Percentiles rank a stretch among this genome's conserved stretches.
phyloP scores from a whole-genome alignment of 2,797 vertebrate genomes.

The Kryptopterus vitreolus region DNA sequence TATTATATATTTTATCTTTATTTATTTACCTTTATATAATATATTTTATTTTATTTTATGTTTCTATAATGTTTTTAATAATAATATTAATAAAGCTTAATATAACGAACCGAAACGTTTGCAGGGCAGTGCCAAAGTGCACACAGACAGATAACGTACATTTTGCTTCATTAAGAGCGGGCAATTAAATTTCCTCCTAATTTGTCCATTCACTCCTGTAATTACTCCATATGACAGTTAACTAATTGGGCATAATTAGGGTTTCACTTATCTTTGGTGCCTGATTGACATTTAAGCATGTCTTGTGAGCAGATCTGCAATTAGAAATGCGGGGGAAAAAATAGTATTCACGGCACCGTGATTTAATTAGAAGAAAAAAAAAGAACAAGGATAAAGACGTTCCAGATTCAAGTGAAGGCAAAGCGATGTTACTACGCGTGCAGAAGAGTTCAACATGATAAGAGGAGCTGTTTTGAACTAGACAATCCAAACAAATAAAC shows the following conservation, averaged over 20 bases:
- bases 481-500: not conserved
- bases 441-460: not conserved
- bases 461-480: conserved; percentile 1
- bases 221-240: conserved; percentile 62
- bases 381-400: conserved; percentile 52
- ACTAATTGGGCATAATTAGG: conserved; percentile 69
- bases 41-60: no score
- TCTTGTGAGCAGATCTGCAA: conserved; percentile 58
- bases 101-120: conserved; percentile 23
- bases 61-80: not conserved
- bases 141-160: conserved; percentile 30
- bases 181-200: conserved; percentile 62
- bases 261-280: conserved; percentile 59
- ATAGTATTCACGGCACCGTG: conserved; percentile 43
- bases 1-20: no score
- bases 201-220: conserved; percentile 61
- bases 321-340: conserved; percentile 61
- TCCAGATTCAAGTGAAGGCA: conserved; percentile 33
- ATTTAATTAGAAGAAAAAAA: conserved; percentile 57
- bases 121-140: conserved; percentile 13
- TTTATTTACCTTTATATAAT: no score
- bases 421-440: not conserved
- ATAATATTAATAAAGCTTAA: not conserved
- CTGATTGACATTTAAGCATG: conserved; percentile 68
- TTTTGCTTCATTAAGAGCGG: conserved; percentile 55